Evolutionary conservation across 2,797 vertebrate species (phyloP), one percentile per base, ranked within the genome.

Genomic region (Hydrophis major): DNA sequence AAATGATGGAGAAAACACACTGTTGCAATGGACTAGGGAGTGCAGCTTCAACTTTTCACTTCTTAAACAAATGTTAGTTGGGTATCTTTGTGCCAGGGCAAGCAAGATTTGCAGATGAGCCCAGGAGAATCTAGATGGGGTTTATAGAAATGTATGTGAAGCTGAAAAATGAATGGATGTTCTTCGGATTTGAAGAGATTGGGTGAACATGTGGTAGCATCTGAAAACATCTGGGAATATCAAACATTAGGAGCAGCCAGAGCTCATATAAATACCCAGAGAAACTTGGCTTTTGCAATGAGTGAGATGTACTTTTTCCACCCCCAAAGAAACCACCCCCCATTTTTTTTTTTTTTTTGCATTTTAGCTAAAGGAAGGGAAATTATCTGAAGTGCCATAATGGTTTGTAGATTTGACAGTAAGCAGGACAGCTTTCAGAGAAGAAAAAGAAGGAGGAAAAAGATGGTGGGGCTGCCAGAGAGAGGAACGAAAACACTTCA

Each of bases 381-480:
- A 93, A 92, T 91, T 57, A 91, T 89, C 95, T 90, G 42, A 94
- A 94, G 95, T 88, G 88, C 53, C 55, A 32, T 90, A 7, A 89
- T 86, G 94, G 94, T 95, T 94, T 95, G 60, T 92, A 88, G 91
- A 27, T 87, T 94, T 95, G 93, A 53, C 87, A 93, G 93, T 88
- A 90, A 94, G 95, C 92, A 93, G 91, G 90, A 92, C 92, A 92
- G 90, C 66, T 93, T 93, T 87, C 50, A 91, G 74, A 16, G 32
- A 13, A 13, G 32, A 87, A 66, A 18, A 53, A 55, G 14, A 47
- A 28, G 27, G n/a, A 94, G 94, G 94, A 93, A 42, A 1, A n/a
- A 92, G 42, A 91, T 42, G 56, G 93, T 59, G 94, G 94, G 94
- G 89, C 94, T 95, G 96, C 94, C 95, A 95, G 94, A 91, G 86